Evolutionary conservation across 1,140 invertebrate genomes (phyloP), one percentile per base, ranked within the genome.

Genomic region (Solenopsis fugax): DNA sequence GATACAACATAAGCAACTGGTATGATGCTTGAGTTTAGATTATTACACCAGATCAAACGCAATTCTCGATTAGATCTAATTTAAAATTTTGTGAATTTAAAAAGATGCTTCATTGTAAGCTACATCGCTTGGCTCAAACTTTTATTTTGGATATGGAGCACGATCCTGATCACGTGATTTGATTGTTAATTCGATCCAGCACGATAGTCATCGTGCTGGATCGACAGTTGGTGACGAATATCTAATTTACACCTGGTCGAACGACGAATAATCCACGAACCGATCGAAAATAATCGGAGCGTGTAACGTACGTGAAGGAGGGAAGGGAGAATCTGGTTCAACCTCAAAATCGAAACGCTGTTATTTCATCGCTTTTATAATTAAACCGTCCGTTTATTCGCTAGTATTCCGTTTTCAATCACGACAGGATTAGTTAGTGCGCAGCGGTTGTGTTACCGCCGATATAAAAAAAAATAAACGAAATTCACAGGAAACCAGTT

Each of bases 291-390:
- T 58, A 85, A 77, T 72, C 24, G n/a, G 45, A 67, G 73, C 52
- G 21, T 54, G 62, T 64, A 67, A 65, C 37, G 21, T 41, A 18
- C 45, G 24, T 24, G 62, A 65, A 41, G 64, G 50, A 72, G 67
- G 75, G 29, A 52, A 45, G 45, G 29, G 48, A 87, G 52, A 84
- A 73, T 60, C 69, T 50, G 41, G 24, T 73, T 64, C 45, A 73
- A 82, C 37, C 24, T 73, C 37, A 4, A 84, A 84, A 84, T 84
- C 52, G 54, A 84, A 84, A 84, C 41, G 64, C 52, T 73, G 78
- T 84, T 84, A 84, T 84, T 80, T 58, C 60, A 86, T 80, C 41
- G 54, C 45, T 62, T 58, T 84, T 84, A 84, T 62, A 75, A 84
- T 84, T 84, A 84, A 84, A 84, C 41, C 56, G 69, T 45, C 54